Evolutionary conservation across 2,113 vertebrate species (phyloP).

Genomic region (Nyctereutes procyonoides): DNA sequence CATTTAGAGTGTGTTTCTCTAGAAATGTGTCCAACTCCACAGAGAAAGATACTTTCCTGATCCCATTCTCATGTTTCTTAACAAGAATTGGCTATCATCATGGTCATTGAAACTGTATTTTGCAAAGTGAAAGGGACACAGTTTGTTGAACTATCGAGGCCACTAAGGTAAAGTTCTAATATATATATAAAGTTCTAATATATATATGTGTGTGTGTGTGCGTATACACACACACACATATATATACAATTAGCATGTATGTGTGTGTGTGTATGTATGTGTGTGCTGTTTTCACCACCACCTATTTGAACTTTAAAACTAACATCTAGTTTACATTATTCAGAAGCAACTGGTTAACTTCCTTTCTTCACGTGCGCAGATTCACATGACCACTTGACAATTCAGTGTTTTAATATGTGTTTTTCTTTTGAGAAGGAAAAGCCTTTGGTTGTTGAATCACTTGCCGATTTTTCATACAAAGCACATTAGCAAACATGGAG

Average conservation of each 20-base stretch:
- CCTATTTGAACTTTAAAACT: slow-evolving; percentile 82
- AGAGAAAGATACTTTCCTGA: slow-evolving; percentile 80
- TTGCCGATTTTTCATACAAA: slow-evolving; percentile 85
- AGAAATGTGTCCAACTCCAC: slow-evolving; percentile 76
- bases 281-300: slow-evolving; percentile 83
- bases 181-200: slow-evolving; percentile 58
- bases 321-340: slow-evolving; percentile 78
- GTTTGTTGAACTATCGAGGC: slow-evolving; percentile 82
- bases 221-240: neutral
- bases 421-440: slow-evolving; percentile 81
- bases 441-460: slow-evolving; percentile 80
- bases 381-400: slow-evolving; percentile 78
- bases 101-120: slow-evolving; percentile 67
- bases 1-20: slow-evolving; percentile 81
- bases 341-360: slow-evolving; percentile 80
- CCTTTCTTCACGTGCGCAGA: slow-evolving; percentile 80
- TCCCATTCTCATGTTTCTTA: slow-evolving; percentile 70
- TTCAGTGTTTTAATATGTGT: slow-evolving; percentile 67
- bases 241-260: slow-evolving; percentile 45
- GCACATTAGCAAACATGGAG: slow-evolving; percentile 86
- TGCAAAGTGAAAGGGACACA: slow-evolving; percentile 79
- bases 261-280: slow-evolving; percentile 60
- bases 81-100: slow-evolving; percentile 52
- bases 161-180: slow-evolving; percentile 78
- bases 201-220: slow-evolving; percentile 62